Percentiles rank a stretch among this genome's conserved stretches.
These are phyloP conservation scores for Drosophila orosa DNA, from an alignment of 1,140 invertebrate species.

Conservation along the genomic window DNA sequence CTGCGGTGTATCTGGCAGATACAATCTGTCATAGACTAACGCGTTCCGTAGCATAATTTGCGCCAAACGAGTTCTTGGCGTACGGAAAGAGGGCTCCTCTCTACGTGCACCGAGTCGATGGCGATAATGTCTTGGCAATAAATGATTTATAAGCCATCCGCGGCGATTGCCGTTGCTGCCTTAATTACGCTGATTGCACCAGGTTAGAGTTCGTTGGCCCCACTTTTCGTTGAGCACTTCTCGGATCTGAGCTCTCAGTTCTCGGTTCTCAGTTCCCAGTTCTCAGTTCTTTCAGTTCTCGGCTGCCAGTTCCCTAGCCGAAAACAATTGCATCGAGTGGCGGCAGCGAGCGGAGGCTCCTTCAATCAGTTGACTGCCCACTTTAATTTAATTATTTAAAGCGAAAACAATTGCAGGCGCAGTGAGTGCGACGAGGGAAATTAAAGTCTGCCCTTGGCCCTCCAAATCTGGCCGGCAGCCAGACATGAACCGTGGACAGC, in stretches of 20 bases:
- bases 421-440: conserved; percentile 13
- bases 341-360: conserved; percentile 28
- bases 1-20: conserved; percentile 65
- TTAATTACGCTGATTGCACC: conserved; percentile 59
- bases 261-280: neutral
- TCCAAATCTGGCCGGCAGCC: conserved; percentile 55
- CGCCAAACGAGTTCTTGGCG: conserved; percentile 61
- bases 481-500: conserved; percentile 33
- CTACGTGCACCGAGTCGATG: conserved; percentile 19
- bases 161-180: conserved; percentile 40
- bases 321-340: conserved; percentile 67
- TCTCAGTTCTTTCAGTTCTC: conserved; percentile 3
- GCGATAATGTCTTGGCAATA: conserved; percentile 70
- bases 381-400: conserved; percentile 83
- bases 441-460: conserved; percentile 40
- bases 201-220: conserved; percentile 61
- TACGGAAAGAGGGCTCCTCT: neutral
- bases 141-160: conserved; percentile 72
- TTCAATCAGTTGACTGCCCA: conserved; percentile 73
- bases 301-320: conserved; percentile 21
- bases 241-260: neutral
- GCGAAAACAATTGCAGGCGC: conserved; percentile 72
- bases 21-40: conserved; percentile 75
- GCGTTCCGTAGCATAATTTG: conserved; percentile 71
- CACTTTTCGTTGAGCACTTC: conserved; percentile 17